Base-by-base conservation (phyloP, 2,797 vertebrate species). In the Pachyuromys duprasi region DNA sequence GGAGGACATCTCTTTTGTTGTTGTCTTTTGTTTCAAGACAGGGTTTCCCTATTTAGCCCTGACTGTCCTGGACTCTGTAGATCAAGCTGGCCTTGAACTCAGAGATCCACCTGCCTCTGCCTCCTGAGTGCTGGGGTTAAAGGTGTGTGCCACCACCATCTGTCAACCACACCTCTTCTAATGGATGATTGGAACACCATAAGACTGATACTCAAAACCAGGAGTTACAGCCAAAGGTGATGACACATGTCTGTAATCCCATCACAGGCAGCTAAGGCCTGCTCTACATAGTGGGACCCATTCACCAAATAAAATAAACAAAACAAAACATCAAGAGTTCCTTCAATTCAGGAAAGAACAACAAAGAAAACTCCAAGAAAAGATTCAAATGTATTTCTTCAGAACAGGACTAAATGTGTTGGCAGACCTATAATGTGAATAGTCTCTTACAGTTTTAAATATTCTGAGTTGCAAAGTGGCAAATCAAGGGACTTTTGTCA, bases 391-490 rank as follows among this genome's bases (percentile, higher is more conserved):
- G 0, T 63, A 70, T 72, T 92, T 76, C 79, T 78, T 72, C 83
- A 76, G 92, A 91, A 78, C 49, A 88, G 8, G 11, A 90, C 26
- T n/a, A 67, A 94, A 70, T 0, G 28, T 90, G 3, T 65, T 69
- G 36, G 13, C 15, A 60, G 63, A 57, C 20, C 15, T 62, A 11
- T 67, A 55, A 80, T 75, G 28, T 14, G 81, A 90, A 86, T 22
- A 42, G 24, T 11, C 57, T 89, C 67, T 91, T 62, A 45, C 78
- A 92, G 72, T 78, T 90, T 95, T 86, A 90, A 83, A 33, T 90
- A 78, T 83, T 90, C 11, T 63, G 78, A 75, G 76, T 60, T 72
- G 36, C 49, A 14, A 33, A 33, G 14, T 78, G 65, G 53, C 24
- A 9, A 80, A 91, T 83, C 6, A 39, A n/a, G 88, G 53, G 39